phyloP scores from a whole-genome alignment of 2,888 invertebrate species.

The Scaptomyza cyrtandrae region DNA sequence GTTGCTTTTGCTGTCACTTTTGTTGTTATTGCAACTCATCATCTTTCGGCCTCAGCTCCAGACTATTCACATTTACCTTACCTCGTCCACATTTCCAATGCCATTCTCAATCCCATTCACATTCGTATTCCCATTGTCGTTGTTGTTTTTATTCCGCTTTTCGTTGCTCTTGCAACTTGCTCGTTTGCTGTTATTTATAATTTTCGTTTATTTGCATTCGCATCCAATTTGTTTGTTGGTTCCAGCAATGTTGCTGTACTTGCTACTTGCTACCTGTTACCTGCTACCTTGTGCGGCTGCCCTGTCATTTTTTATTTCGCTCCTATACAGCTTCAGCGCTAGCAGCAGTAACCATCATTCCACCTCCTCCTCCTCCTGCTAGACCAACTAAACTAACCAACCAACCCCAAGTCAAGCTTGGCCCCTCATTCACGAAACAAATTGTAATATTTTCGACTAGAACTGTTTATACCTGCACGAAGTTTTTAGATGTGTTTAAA shows the following conservation, averaged over 20 bases:
- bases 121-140: conserved; percentile 12
- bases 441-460: conserved; percentile 29
- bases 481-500: neutral
- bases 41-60: conserved; percentile 50
- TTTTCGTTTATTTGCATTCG: conserved; percentile 83
- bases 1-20: conserved; percentile 12
- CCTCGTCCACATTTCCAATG: conserved; percentile 10
- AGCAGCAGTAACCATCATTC: conserved; percentile 18
- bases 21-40: conserved; percentile 60
- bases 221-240: conserved; percentile 80
- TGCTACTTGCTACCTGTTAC: conserved; percentile 23
- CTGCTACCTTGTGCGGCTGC: conserved; percentile 7
- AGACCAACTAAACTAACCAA: conserved; percentile 6
- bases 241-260: conserved; percentile 28
- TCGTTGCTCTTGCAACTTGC: conserved; percentile 31
- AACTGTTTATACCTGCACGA: conserved; percentile 25
- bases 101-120: conserved; percentile 18
- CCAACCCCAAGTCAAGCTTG: conserved; percentile 26
- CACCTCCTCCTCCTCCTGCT: neutral
- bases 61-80: conserved; percentile 5
- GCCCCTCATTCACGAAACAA: conserved; percentile 16
- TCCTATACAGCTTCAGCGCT: conserved; percentile 14
- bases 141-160: conserved; percentile 21
- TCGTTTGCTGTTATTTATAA: conserved; percentile 78
- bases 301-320: conserved; percentile 57